Percentiles rank a stretch among this genome's conserved stretches.
phyloP scores from a whole-genome alignment of 1,140 invertebrate species.

The Mylabris phalerata region DNA sequence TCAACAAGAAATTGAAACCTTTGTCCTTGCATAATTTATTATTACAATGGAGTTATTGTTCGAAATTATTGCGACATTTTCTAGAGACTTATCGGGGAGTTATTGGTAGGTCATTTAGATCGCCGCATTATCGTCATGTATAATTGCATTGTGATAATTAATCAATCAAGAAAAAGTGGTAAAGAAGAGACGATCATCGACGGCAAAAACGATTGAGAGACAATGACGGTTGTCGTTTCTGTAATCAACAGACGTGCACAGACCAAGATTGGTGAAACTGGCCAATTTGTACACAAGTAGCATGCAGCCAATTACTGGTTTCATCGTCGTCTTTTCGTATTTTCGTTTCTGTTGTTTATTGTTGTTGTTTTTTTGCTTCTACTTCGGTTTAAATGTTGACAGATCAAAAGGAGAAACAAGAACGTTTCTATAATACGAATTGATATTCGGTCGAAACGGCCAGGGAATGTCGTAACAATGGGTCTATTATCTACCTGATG shows the following conservation, averaged over 20 bases:
- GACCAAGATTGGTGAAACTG: constrained; percentile 15
- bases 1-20: background rate
- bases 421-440: background rate
- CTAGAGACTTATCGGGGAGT: no score
- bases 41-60: no score
- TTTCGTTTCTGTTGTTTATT: background rate
- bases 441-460: constrained; percentile 33
- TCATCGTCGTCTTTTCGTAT: constrained; percentile 1
- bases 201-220: no score
- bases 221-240: no score
- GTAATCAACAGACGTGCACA: constrained; percentile 1
- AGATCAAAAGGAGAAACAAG: no score
- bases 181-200: no score
- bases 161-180: no score
- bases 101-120: no score
- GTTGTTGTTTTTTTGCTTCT: background rate
- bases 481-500: constrained; percentile 36
- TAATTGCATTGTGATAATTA: no score
- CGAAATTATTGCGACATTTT: no score
- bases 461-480: constrained; percentile 35
- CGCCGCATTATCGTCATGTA: no score
- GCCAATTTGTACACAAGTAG: constrained; percentile 14
- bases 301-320: constrained; percentile 8
- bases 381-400: constrained; percentile 7
- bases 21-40: background rate